Percentiles rank a stretch among this genome's conserved stretches.
Conservation (phyloP, 2,888 invertebrate genomes). For the Pristionchus entomophagus region DNA sequence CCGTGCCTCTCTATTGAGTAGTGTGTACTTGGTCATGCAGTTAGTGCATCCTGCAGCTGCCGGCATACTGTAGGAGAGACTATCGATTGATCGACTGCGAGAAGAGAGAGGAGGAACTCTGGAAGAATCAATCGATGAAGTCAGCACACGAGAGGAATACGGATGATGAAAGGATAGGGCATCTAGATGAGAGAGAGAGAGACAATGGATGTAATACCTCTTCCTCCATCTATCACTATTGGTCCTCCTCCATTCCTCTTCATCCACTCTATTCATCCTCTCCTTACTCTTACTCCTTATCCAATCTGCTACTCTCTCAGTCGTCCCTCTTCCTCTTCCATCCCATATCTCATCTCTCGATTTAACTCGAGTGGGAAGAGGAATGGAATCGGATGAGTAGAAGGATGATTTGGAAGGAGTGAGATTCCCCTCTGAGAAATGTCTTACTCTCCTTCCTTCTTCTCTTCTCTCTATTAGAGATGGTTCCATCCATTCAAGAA, state of each 20-base stretch:
- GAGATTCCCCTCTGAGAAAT: neutral
- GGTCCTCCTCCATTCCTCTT: conserved; percentile 16
- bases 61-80: conserved; percentile 55
- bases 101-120: conserved; percentile 14
- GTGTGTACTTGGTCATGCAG: conserved; percentile 61
- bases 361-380: neutral
- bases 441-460: neutral
- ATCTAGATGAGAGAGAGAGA: neutral
- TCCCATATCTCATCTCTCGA: conserved; percentile 9
- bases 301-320: conserved; percentile 19
- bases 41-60: conserved; percentile 60
- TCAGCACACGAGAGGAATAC: neutral
- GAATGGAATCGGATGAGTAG: conserved; percentile 4
- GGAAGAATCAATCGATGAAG: neutral
- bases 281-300: conserved; percentile 39
- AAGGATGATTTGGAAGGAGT: conserved; percentile 13
- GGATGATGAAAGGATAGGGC: neutral
- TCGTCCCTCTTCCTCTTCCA: neutral
- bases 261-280: neutral
- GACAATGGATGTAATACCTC: conserved; percentile 5
- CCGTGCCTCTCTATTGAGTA: conserved; percentile 64
- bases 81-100: conserved; percentile 47
- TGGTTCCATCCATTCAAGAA: conserved; percentile 36
- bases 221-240: conserved; percentile 37
- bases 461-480: neutral